phyloP scores from a whole-genome alignment of 2,113 vertebrate species.

The Loxodonta africana region DNA sequence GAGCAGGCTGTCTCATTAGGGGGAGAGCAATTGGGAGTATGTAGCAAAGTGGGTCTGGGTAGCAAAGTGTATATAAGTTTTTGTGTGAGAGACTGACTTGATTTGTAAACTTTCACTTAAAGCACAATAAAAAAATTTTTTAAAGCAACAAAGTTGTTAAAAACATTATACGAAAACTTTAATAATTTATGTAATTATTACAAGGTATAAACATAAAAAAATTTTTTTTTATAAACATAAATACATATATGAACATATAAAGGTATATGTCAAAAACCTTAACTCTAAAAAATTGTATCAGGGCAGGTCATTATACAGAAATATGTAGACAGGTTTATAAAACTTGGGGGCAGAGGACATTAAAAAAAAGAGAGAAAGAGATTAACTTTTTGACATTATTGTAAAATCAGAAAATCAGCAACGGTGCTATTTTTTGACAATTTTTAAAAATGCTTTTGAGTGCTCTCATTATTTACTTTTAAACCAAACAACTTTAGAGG shows the following conservation, averaged over 20 bases:
- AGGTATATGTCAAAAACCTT: conserved; percentile 17
- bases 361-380: neutral
- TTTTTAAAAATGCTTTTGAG: conserved; percentile 33
- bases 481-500: conserved; percentile 46
- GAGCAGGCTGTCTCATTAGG: too few relatives aligned
- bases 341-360: neutral
- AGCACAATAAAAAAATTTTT: too few relatives aligned
- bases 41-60: too few relatives aligned
- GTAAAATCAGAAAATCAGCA: conserved; percentile 50
- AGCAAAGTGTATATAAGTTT: too few relatives aligned
- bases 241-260: neutral
- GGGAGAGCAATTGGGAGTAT: too few relatives aligned
- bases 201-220: conserved; percentile 13
- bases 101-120: too few relatives aligned
- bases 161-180: neutral
- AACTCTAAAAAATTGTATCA: conserved; percentile 54
- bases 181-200: conserved; percentile 48
- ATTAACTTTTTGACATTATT: neutral
- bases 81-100: too few relatives aligned
- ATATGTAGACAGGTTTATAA: neutral
- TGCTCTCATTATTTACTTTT: conserved; percentile 54
- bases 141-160: conserved; percentile 55
- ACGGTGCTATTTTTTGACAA: conserved; percentile 21
- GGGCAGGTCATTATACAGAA: conserved; percentile 2
- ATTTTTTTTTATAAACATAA: neutral